Evolutionary conservation across 2,888 invertebrate species (phyloP), one percentile per base, ranked within the genome.

Genomic region (Drosophila lutescens): DNA sequence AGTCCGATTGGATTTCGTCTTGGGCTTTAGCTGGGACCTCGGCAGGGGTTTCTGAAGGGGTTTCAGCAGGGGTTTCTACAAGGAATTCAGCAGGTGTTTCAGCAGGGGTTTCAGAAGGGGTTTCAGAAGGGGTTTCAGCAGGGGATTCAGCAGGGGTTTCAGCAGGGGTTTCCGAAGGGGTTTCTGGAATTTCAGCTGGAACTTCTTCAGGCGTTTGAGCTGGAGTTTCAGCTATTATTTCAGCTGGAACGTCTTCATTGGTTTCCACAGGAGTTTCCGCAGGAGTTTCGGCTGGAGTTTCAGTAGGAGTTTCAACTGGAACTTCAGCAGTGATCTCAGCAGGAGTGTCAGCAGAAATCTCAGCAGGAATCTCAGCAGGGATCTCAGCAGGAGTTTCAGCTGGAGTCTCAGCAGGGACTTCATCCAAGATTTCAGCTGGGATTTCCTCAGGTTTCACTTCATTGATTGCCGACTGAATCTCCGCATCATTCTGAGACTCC

Each of bases 391-490:
- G 15, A 0, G 15, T 26, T 10, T 15, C 59, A 0, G 20, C 20
- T 0, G 32, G 32, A 5, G 9, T 12, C 23, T 43, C 13, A 0
- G 47, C 6, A 1, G 20, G 20, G 36, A 38, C 60, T 49, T 43
- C 63, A 1, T 17, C 40, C 0, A 23, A 9, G 15, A 44, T 6
- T 23, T 46, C 8, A 12, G 49, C 34, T 47, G 20, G 38, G n/a
- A 36, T 30, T 44, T 73, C 69, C 13, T 62, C 43, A 2, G 51
- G 60, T 10, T 61, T 56, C 8, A 53, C 43, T 40, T 63, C 69
- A 2, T 38, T 6, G 4, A 49, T 26, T 13, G 38, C 36, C 2
- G 56, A 10, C 17, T 71, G 53, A 17, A 38, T 38, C 51, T 56
- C 23, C 10, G 53, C 53, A 41, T 46, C 38, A n/a, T 47, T 26